A percentile compares a stretch with the other conserved stretches of the same genome.
phyloP scores from a whole-genome alignment of 1,140 invertebrate genomes.

The Meteorus sp. region DNA sequence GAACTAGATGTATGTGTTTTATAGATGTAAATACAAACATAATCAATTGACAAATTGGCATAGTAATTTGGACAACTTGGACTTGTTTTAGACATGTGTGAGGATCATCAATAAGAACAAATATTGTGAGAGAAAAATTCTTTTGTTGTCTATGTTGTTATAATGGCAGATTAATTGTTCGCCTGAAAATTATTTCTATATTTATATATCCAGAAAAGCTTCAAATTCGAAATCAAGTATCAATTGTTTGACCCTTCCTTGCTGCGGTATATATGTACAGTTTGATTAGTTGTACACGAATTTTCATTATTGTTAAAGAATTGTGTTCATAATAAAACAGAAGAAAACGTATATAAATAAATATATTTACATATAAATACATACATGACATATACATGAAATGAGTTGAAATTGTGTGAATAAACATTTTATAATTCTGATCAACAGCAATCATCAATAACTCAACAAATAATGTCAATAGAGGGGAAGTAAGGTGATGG shows the following conservation, averaged over 20 bases:
- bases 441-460: neutral
- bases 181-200: neutral
- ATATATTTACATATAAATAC: constrained; percentile 15
- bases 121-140: neutral
- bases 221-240: neutral
- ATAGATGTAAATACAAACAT: constrained; percentile 39
- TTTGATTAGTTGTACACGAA: constrained; percentile 34
- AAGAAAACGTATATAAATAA: constrained; percentile 14
- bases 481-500: too few relatives aligned
- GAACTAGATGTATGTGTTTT: constrained; percentile 31
- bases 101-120: neutral
- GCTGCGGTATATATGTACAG: constrained; percentile 44
- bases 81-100: neutral
- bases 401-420: constrained; percentile 45
- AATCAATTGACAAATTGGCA: too few relatives aligned
- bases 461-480: too few relatives aligned
- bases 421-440: constrained; percentile 48
- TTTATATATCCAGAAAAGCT: too few relatives aligned
- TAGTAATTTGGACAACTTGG: neutral
- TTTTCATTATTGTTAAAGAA: constrained; percentile 39
- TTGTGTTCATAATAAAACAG: constrained; percentile 37
- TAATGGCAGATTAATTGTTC: neutral
- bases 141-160: neutral
- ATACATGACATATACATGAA: constrained; percentile 30
- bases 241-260: constrained; percentile 9